phyloP scores from a whole-genome alignment of 2,113 vertebrate species.

The Callospermophilus lateralis region DNA sequence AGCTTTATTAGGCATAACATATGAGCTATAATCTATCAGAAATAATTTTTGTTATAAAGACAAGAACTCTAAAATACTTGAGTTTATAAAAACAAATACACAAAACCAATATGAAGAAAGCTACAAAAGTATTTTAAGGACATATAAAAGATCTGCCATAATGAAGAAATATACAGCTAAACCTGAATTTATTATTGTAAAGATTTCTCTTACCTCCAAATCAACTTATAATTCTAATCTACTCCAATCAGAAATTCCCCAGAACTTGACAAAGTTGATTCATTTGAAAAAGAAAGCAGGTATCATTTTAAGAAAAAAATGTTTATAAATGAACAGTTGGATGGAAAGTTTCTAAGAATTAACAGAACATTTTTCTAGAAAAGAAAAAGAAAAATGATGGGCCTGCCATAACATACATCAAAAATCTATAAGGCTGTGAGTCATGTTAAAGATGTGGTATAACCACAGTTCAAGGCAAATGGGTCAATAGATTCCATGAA shows the following conservation, averaged over 20 bases:
- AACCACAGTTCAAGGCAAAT: neutral
- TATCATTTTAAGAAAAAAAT: neutral
- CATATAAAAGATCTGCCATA: neutral
- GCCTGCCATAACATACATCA: neutral
- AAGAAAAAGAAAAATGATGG: neutral
- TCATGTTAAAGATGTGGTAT: neutral
- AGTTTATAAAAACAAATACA: conserved; percentile 22
- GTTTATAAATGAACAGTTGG: neutral
- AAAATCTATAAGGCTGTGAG: neutral
- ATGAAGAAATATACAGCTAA: neutral
- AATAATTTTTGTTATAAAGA: neutral
- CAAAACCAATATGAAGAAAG: neutral
- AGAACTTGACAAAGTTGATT: neutral
- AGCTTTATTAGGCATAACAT: neutral
- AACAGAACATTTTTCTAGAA: neutral
- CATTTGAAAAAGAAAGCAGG: conserved; percentile 37
- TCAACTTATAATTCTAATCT: neutral
- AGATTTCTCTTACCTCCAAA: neutral
- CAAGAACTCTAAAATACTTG: conserved; percentile 9
- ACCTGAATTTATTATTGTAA: neutral
- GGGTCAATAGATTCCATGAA: neutral
- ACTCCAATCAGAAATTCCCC: neutral
- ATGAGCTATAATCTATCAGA: neutral
- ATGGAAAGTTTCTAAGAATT: neutral
- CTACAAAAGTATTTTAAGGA: neutral